Conservation (phyloP, 2,888 invertebrate species). For the Gari tellinella region DNA sequence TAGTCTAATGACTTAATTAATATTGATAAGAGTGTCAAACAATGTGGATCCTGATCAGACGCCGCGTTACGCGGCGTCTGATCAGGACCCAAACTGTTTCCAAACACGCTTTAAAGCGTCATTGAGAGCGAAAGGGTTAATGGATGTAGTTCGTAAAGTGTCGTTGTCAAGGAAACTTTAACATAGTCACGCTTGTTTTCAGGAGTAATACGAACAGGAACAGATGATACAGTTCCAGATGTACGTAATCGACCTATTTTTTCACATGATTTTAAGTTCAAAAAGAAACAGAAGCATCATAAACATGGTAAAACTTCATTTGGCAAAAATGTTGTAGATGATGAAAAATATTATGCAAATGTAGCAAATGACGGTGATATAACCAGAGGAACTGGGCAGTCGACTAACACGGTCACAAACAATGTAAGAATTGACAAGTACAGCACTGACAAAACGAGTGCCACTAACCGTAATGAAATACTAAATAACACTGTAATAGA, state of each 20-base stretch:
- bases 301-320: too few relatives aligned
- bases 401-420: neutral
- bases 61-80: too few relatives aligned
- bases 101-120: too few relatives aligned
- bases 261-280: constrained; percentile 58
- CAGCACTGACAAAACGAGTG: neutral
- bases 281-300: constrained; percentile 21
- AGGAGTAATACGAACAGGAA: constrained; percentile 1
- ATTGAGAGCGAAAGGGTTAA: too few relatives aligned
- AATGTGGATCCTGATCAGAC: too few relatives aligned
- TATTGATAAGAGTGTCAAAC: too few relatives aligned
- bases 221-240: neutral
- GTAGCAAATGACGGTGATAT: neutral
- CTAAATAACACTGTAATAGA: neutral
- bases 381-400: constrained; percentile 13
- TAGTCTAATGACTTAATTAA: too few relatives aligned
- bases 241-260: constrained; percentile 45
- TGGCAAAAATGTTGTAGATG: neutral
- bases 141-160: too few relatives aligned
- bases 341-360: neutral
- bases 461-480: neutral
- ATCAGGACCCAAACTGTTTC: too few relatives aligned
- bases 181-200: too few relatives aligned
- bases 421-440: neutral
- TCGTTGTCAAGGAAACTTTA: too few relatives aligned